Evolutionary conservation across 2,888 invertebrate species (phyloP).

Genomic region (Diabrotica balteata): DNA sequence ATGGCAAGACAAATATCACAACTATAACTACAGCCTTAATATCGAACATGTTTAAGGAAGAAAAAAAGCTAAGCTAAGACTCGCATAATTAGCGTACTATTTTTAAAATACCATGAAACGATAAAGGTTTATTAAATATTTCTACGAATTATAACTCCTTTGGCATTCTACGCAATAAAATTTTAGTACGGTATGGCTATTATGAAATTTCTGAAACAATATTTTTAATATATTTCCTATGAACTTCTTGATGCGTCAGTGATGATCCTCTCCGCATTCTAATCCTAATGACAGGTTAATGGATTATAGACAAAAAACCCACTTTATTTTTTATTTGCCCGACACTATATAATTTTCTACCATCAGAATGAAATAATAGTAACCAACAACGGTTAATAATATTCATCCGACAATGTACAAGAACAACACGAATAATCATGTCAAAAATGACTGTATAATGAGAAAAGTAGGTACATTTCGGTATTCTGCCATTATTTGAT

Average conservation of each 20-base stretch:
- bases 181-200: too few species aligned
- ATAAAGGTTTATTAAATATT: too few species aligned
- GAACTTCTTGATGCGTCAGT: conserved; percentile 1
- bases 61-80: too few species aligned
- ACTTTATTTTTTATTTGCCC: conserved; percentile 11
- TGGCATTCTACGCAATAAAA: too few species aligned
- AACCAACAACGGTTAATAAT: conserved; percentile 22
- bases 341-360: conserved; percentile 22
- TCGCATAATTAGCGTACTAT: too few species aligned
- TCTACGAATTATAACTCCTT: too few species aligned
- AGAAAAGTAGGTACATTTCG: conserved; percentile 14
- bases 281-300: conserved; percentile 24
- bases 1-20: too few species aligned
- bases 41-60: too few species aligned
- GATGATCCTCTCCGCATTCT: conserved; percentile 8
- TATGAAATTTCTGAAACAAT: too few species aligned
- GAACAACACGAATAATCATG: conserved; percentile 17
- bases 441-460: conserved; percentile 22
- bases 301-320: conserved; percentile 8
- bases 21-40: too few species aligned
- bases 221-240: not conserved
- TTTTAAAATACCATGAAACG: too few species aligned
- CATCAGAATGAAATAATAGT: conserved; percentile 22
- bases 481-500: conserved; percentile 12
- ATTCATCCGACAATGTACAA: conserved; percentile 12